A percentile compares a stretch with the other conserved stretches of the same genome.
Conservation (phyloP, 2,888 invertebrate species). For the Uropetala carovei region DNA sequence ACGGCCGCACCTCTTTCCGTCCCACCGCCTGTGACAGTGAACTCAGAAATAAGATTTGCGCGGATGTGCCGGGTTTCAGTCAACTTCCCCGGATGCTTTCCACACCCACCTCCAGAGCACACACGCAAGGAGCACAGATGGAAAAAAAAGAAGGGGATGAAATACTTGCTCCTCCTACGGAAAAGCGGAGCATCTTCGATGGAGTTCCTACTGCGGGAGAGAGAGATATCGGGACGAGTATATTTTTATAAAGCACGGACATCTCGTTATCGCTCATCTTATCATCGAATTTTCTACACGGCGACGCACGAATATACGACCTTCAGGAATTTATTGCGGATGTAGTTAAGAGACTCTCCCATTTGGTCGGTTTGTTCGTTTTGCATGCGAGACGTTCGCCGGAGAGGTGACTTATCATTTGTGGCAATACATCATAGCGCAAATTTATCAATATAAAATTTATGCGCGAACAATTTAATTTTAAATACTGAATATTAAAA, state of each 20-base stretch:
- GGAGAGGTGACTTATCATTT: not conserved
- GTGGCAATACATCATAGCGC: not conserved
- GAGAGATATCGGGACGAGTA: not conserved
- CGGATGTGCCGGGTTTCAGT: constrained; percentile 20
- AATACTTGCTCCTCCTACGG: not conserved
- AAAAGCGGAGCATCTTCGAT: not conserved
- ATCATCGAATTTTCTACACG: not conserved
- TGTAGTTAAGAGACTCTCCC: not conserved
- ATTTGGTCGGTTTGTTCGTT: not conserved
- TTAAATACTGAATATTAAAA: too few species aligned
- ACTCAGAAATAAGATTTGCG: constrained; percentile 8
- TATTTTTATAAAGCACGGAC: not conserved
- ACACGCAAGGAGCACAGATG: not conserved
- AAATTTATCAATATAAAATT: too few species aligned
- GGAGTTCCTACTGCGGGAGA: constrained; percentile 14
- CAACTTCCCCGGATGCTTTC: constrained; percentile 13
- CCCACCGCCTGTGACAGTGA: not conserved
- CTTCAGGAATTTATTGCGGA: not conserved
- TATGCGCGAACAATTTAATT: too few species aligned
- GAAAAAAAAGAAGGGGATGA: not conserved
- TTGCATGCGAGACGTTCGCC: not conserved
- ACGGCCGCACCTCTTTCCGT: constrained; percentile 2
- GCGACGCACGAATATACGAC: not conserved
- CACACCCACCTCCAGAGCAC: constrained; percentile 10
- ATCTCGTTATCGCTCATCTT: constrained; percentile 32